Conservation (phyloP, 2,113 vertebrate species). For the Perca fluviatilis region DNA sequence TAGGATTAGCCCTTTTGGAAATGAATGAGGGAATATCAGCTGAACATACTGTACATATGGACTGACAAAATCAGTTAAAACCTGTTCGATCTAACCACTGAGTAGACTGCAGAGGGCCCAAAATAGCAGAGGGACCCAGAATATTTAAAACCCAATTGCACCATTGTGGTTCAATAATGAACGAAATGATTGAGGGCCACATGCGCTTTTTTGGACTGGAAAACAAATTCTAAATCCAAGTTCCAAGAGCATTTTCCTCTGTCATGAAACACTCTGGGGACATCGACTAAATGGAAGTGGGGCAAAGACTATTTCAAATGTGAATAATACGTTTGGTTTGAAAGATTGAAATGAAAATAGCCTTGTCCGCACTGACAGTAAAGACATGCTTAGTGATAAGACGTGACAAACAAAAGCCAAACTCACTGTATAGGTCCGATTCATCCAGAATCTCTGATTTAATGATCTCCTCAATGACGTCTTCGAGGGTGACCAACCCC, state of each 20-base stretch:
- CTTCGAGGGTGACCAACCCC: slow-evolving; percentile 95
- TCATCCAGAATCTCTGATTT: slow-evolving; percentile 96
- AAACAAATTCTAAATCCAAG: neutral
- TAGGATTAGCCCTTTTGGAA: neutral
- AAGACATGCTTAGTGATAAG: neutral
- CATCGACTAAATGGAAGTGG: neutral
- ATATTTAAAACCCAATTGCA: neutral
- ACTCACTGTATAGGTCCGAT: slow-evolving; percentile 94
- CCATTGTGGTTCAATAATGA: neutral
- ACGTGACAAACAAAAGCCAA: neutral
- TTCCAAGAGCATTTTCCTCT: neutral
- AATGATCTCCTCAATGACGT: slow-evolving; percentile 98
- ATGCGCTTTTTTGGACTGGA: neutral
- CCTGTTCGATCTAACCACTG: neutral
- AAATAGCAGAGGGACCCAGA: neutral
- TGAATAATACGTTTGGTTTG: neutral
- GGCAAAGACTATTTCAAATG: neutral
- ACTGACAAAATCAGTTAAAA: neutral
- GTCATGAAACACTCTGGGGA: neutral
- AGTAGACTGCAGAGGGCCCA: no score
- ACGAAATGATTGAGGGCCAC: neutral
- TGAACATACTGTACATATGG: neutral
- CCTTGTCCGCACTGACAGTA: neutral
- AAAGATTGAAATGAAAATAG: neutral
- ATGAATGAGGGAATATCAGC: neutral